Percentiles rank a stretch among this genome's conserved stretches.
Evolutionary conservation across 2,888 invertebrate species (phyloP).

Genomic region (Parochlus steinenii): DNA sequence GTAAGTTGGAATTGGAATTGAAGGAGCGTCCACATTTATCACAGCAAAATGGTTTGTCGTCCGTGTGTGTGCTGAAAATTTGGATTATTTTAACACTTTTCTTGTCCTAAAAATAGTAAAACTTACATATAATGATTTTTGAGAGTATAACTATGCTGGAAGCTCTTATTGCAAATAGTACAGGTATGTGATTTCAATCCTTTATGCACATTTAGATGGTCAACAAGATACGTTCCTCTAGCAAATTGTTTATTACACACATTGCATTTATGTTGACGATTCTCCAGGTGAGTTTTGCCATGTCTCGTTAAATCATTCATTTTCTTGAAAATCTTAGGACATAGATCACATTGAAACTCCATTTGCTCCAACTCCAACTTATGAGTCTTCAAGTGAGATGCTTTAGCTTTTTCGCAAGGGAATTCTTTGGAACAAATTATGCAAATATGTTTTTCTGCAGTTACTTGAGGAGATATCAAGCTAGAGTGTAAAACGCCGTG

Average conservation of each 20-base stretch:
- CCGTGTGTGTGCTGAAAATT: constrained; percentile 1
- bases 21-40: constrained; percentile 5
- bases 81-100: too few species aligned
- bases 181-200: constrained; percentile 40
- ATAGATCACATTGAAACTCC: constrained; percentile 26
- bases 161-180: constrained; percentile 41
- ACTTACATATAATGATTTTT: too few species aligned
- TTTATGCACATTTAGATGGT: constrained; percentile 39
- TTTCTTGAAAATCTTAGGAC: constrained; percentile 26
- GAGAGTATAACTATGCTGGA: constrained; percentile 14
- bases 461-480: constrained; percentile 1
- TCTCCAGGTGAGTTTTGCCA: constrained; percentile 31
- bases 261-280: constrained; percentile 33
- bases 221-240: constrained; percentile 34
- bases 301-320: constrained; percentile 31
- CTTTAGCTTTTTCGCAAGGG: constrained; percentile 30
- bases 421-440: constrained; percentile 7
- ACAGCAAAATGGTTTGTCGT: constrained; percentile 9
- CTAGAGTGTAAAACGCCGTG: constrained; percentile 8
- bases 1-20: constrained; percentile 7
- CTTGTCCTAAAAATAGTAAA: too few species aligned
- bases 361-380: constrained; percentile 18
- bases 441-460: constrained; percentile 1
- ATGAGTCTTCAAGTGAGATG: constrained; percentile 24
- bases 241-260: constrained; percentile 37